These are phyloP conservation scores for Lanistes nyassanus DNA, from an alignment of 1,140 invertebrate species.

Conservation along the genomic window DNA sequence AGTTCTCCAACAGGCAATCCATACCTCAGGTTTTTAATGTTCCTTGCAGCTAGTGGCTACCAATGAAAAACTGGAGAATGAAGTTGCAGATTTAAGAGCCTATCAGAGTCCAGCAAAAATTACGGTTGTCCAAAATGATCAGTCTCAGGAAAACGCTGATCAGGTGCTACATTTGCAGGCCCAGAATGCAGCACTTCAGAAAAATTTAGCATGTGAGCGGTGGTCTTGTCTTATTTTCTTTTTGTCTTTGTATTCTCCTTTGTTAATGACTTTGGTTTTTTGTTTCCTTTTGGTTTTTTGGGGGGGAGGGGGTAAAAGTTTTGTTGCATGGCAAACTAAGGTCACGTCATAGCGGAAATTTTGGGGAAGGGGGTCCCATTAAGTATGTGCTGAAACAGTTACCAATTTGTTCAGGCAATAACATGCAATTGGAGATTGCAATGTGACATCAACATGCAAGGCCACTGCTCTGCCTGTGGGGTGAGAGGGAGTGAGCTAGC, in stretches of 20 bases:
- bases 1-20: too few species aligned
- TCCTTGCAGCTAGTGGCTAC: constrained; percentile 62
- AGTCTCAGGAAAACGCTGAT: constrained; percentile 48
- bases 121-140: constrained; percentile 5
- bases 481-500: too few species aligned
- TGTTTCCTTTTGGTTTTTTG: constrained; percentile 7
- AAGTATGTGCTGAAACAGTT: too few species aligned
- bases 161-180: constrained; percentile 63
- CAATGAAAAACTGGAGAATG: constrained; percentile 67
- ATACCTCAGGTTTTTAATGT: too few species aligned
- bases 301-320: too few species aligned
- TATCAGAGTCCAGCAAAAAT: neutral
- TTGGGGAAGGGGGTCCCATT: too few species aligned
- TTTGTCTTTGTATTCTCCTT: neutral
- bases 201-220: constrained; percentile 50
- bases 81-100: constrained; percentile 50
- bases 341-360: too few species aligned
- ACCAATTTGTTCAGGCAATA: too few species aligned
- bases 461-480: too few species aligned
- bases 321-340: too few species aligned
- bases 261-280: constrained; percentile 1
- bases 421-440: too few species aligned
- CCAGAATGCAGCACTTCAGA: constrained; percentile 64
- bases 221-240: neutral
- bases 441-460: too few species aligned